A percentile compares a stretch with the other conserved stretches of the same genome.
phyloP scores from a whole-genome alignment of 2,888 invertebrate genomes.

The Phortica okadai region DNA sequence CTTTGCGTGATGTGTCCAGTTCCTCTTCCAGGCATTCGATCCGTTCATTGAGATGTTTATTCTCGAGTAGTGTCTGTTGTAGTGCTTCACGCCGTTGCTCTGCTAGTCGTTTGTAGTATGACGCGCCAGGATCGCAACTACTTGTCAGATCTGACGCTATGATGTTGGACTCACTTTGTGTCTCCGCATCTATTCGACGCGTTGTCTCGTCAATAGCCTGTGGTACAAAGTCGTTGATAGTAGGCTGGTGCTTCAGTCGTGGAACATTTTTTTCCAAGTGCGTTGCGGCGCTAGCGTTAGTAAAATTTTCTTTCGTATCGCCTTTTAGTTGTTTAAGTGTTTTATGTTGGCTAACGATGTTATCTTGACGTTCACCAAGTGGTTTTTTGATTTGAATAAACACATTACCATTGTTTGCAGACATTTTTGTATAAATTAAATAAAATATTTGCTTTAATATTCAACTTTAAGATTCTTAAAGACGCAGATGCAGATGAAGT shows the following conservation, averaged over 20 bases:
- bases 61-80: slow-evolving; percentile 4
- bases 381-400: slow-evolving; percentile 27
- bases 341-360: neutral
- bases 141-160: slow-evolving; percentile 15
- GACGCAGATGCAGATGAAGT: too few relatives aligned
- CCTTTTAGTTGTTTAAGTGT: slow-evolving; percentile 6
- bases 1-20: slow-evolving; percentile 27
- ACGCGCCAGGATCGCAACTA: neutral
- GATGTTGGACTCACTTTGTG: slow-evolving; percentile 9
- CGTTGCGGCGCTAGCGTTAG: neutral
- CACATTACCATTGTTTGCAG: slow-evolving; percentile 15
- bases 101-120: slow-evolving; percentile 19
- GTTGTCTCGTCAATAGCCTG: neutral
- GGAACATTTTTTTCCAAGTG: neutral
- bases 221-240: neutral
- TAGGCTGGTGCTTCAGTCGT: neutral
- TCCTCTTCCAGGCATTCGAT: slow-evolving; percentile 18
- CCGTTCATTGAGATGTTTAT: neutral
- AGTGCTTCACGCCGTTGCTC: slow-evolving; percentile 18
- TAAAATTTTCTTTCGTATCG: slow-evolving; percentile 13
- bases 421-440: slow-evolving; percentile 15
- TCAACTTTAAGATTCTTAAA: too few relatives aligned
- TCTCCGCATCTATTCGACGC: neutral
- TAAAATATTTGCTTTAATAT: neutral
- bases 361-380: slow-evolving; percentile 25